Conservation (phyloP, 2,797 vertebrate species). For the Myripristis murdjan region DNA sequence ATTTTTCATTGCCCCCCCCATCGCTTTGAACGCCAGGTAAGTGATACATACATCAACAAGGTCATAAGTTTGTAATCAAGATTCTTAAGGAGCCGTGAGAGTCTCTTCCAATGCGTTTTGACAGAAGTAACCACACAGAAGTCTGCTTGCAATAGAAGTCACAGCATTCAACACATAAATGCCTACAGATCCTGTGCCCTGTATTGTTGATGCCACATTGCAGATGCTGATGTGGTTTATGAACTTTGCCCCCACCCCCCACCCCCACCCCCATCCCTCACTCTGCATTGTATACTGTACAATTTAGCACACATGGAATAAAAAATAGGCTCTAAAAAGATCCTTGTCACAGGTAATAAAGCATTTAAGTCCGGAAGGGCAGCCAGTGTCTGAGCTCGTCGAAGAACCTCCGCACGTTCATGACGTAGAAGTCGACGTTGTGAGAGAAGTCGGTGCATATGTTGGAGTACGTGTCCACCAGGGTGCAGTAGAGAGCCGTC, state of each 20-base stretch:
- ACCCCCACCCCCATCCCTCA: background rate
- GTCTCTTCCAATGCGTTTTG: background rate
- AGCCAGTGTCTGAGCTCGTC: slow-evolving; percentile 90
- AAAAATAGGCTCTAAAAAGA: background rate
- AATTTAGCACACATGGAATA: background rate
- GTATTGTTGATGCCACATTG: background rate
- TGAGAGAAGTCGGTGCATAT: slow-evolving; percentile 94
- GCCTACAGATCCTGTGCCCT: background rate
- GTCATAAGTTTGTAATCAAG: background rate
- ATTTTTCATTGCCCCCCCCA: slow-evolving; percentile 2
- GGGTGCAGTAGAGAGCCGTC: slow-evolving; percentile 94
- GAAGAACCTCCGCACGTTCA: slow-evolving; percentile 84
- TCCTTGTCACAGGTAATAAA: slow-evolving; percentile 12
- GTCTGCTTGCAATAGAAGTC: background rate
- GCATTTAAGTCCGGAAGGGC: slow-evolving; percentile 82
- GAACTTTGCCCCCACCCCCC: background rate
- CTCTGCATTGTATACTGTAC: background rate
- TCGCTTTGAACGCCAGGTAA: slow-evolving; percentile 11
- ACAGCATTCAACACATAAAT: background rate
- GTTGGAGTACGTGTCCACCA: slow-evolving; percentile 91
- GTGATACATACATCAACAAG: background rate
- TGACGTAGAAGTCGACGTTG: slow-evolving; percentile 93
- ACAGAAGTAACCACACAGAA: too few species aligned
- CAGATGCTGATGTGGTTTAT: background rate
- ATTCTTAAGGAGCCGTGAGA: background rate